phyloP scores from a whole-genome alignment of 2,797 vertebrate genomes.

The Myotis myotis region DNA sequence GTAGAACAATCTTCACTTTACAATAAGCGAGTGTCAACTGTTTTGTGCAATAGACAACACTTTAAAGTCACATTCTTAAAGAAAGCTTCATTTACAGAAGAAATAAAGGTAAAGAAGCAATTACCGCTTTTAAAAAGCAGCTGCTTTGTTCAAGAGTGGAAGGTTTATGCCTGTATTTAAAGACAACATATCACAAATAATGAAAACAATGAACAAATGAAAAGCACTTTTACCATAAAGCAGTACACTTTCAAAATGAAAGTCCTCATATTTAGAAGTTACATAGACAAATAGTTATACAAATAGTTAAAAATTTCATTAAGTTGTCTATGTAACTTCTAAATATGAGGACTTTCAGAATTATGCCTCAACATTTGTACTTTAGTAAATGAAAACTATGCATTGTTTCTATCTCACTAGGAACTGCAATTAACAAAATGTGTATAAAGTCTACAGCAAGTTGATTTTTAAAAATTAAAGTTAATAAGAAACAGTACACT shows the following conservation, averaged over 20 bases:
- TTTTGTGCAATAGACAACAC: constrained; percentile 90
- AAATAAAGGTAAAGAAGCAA: constrained; percentile 96
- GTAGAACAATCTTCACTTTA: constrained; percentile 90
- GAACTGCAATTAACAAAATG: constrained; percentile 87
- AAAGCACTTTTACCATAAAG: constrained; percentile 89
- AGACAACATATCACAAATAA: constrained; percentile 95
- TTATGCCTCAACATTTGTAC: constrained; percentile 83
- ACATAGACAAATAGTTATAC: no score
- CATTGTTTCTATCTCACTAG: constrained; percentile 83
- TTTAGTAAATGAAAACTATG: constrained; percentile 87
- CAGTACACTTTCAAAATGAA: constrained; percentile 90
- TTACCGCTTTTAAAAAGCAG: constrained; percentile 97
- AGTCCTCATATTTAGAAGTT: no score
- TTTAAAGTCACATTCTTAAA: constrained; percentile 90
- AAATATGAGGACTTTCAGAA: constrained; percentile 86
- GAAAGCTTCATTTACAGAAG: constrained; percentile 91
- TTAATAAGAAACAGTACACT: constrained; percentile 92
- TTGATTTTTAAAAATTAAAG: constrained; percentile 86
- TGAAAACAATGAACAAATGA: constrained; percentile 90
- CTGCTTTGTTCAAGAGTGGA: constrained; percentile 94
- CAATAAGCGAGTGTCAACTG: constrained; percentile 90
- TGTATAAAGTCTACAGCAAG: constrained; percentile 89
- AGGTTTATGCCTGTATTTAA: constrained; percentile 95
- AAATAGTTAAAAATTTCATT: constrained; percentile 87
- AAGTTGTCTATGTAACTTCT: constrained; percentile 83